phyloP scores from a whole-genome alignment of 2,888 invertebrate species.

The Coremacera marginata region DNA sequence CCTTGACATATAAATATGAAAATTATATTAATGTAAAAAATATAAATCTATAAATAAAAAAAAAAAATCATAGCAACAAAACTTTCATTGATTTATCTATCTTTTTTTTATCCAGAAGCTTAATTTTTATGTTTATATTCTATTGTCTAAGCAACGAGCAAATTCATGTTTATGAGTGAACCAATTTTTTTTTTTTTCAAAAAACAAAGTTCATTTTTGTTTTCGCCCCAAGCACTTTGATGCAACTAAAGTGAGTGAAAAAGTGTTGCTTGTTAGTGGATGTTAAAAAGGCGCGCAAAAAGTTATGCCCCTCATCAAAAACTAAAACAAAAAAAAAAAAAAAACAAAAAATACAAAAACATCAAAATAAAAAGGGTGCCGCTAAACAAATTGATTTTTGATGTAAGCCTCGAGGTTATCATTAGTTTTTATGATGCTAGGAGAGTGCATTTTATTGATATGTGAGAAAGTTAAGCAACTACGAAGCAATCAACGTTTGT shows the following conservation, averaged over 20 bases:
- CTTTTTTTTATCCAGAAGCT: too few relatives aligned
- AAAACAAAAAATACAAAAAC: not conserved
- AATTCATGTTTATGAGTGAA: not conserved
- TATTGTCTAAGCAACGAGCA: not conserved
- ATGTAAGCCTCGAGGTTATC: conserved; percentile 18
- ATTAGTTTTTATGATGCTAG: conserved; percentile 15
- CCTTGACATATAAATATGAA: too few relatives aligned
- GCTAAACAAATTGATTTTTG: conserved; percentile 16
- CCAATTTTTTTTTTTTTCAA: not conserved
- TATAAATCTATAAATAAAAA: too few relatives aligned
- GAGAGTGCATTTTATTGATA: conserved; percentile 25
- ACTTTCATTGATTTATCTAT: too few relatives aligned
- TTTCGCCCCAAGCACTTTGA: not conserved
- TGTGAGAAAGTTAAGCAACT: not conserved
- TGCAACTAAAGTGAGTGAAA: not conserved
- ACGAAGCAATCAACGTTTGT: conserved; percentile 4
- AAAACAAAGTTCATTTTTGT: not conserved
- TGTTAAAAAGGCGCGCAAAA: not conserved
- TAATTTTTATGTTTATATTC: too few relatives aligned
- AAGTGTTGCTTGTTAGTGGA: not conserved
- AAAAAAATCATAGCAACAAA: too few relatives aligned
- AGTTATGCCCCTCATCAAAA: not conserved
- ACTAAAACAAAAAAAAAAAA: not conserved
- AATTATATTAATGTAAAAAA: too few relatives aligned
- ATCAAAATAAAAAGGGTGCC: not conserved